Percentiles rank a stretch among this genome's conserved stretches.
Evolutionary conservation across 2,888 invertebrate species (phyloP).

Genomic region (Pandemis corylana): DNA sequence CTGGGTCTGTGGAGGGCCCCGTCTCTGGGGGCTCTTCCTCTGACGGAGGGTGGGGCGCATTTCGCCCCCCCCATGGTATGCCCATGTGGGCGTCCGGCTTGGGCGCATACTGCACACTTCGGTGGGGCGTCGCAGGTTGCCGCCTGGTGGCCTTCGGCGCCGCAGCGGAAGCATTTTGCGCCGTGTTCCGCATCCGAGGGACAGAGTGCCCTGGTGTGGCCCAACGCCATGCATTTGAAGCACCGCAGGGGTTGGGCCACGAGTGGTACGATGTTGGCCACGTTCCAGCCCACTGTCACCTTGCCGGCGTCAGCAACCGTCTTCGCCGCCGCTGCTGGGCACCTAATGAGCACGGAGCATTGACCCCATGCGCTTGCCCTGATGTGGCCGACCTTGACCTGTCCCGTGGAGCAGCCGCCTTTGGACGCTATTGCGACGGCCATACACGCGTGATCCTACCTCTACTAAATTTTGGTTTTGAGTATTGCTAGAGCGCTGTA

Average conservation of each 20-base stretch:
- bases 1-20: background rate
- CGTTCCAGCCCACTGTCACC: background rate
- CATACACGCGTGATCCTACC: no score
- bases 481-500: no score
- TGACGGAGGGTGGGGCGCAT: background rate
- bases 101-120: background rate
- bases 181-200: background rate
- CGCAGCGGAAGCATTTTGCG: background rate
- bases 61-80: background rate
- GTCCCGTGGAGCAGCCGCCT: background rate
- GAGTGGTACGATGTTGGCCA: background rate
- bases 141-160: background rate
- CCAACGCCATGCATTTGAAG: no score
- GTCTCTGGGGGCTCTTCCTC: background rate
- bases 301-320: background rate
- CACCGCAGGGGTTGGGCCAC: background rate
- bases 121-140: background rate
- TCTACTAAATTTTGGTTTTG: no score
- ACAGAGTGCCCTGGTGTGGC: no score
- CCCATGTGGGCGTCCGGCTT: background rate
- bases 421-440: background rate
- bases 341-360: background rate
- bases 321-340: background rate
- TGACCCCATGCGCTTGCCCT: background rate
- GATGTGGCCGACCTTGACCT: background rate